Conservation (phyloP, 2,113 vertebrate genomes). For the Dasyprocta punctata region DNA sequence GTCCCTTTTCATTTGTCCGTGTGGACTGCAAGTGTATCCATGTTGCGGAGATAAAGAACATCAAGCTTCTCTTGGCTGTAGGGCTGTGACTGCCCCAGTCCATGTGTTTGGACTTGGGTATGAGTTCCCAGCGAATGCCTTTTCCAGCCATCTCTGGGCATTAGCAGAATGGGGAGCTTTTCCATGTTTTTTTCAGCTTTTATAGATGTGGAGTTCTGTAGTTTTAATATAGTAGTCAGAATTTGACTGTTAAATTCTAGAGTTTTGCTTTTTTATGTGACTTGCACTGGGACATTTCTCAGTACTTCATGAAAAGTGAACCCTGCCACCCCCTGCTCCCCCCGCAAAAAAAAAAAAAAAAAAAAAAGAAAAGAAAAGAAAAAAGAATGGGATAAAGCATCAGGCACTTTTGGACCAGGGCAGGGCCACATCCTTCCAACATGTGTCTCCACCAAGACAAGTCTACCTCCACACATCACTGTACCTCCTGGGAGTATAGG, state of each 20-base stretch:
- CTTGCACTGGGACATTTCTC: background rate
- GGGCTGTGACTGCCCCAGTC: background rate
- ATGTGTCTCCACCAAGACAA: background rate
- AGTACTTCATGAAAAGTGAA: background rate
- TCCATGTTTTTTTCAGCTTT: background rate
- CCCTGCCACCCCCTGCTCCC: fast-evolving
- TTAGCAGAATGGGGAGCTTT: background rate
- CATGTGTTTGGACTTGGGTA: background rate
- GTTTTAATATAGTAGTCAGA: background rate
- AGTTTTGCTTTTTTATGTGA: constrained; percentile 50
- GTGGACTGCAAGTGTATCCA: background rate
- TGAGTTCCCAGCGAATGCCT: background rate
- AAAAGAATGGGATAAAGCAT: too few relatives aligned
- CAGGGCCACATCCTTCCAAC: background rate
- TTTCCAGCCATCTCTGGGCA: background rate
- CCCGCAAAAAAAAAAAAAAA: too few relatives aligned
- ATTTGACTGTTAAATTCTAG: background rate
- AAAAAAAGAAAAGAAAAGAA: too few relatives aligned
- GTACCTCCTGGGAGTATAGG: fast-evolving
- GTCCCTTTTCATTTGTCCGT: background rate
- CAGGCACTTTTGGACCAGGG: background rate
- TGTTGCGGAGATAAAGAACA: background rate
- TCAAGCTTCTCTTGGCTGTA: background rate
- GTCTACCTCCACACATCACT: too few relatives aligned
- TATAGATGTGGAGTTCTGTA: background rate